Percentiles rank a stretch among this genome's conserved stretches.
phyloP scores from a whole-genome alignment of 2,888 invertebrate genomes.

The Rhagium mordax region DNA sequence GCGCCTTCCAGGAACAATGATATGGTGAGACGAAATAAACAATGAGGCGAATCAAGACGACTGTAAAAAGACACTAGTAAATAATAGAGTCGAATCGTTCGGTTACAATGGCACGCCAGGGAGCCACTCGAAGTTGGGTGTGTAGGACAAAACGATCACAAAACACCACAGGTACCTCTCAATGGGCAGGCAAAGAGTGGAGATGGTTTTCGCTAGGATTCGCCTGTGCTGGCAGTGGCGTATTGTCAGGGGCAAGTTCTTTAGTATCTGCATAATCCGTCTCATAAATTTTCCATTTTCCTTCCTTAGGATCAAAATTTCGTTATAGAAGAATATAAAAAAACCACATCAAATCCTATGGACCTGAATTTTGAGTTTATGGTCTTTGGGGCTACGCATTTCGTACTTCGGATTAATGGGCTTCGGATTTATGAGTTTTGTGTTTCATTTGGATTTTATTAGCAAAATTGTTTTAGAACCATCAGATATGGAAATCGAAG shows the following conservation, averaged over 20 bases:
- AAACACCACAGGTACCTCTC: slow-evolving; percentile 41
- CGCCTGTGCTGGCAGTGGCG: slow-evolving; percentile 5
- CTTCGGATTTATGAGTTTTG: too few species aligned
- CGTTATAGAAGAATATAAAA: too few species aligned
- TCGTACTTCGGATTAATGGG: too few species aligned
- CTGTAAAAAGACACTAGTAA: slow-evolving; percentile 62
- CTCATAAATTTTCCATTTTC: too few species aligned
- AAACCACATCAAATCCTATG: too few species aligned
- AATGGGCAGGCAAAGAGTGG: slow-evolving; percentile 36
- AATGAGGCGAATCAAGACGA: slow-evolving; percentile 60
- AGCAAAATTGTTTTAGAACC: too few species aligned
- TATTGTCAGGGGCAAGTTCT: background rate
- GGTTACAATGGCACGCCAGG: slow-evolving; percentile 60
- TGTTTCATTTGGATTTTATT: too few species aligned
- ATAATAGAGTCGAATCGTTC: slow-evolving; percentile 56
- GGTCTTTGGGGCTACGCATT: too few species aligned
- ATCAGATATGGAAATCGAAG: too few species aligned
- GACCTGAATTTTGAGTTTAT: too few species aligned
- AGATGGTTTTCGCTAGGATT: slow-evolving; percentile 14
- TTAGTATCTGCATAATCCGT: background rate
- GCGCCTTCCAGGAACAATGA: slow-evolving; percentile 55
- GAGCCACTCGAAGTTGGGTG: slow-evolving; percentile 61
- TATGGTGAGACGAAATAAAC: slow-evolving; percentile 57
- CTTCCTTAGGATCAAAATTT: too few species aligned
- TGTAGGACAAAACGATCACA: slow-evolving; percentile 49